Percentiles rank a stretch among this genome's conserved stretches.
These are phyloP conservation scores for Shinisaurus crocodilurus DNA, from an alignment of 2,113 vertebrate species.

Conservation along the genomic window DNA sequence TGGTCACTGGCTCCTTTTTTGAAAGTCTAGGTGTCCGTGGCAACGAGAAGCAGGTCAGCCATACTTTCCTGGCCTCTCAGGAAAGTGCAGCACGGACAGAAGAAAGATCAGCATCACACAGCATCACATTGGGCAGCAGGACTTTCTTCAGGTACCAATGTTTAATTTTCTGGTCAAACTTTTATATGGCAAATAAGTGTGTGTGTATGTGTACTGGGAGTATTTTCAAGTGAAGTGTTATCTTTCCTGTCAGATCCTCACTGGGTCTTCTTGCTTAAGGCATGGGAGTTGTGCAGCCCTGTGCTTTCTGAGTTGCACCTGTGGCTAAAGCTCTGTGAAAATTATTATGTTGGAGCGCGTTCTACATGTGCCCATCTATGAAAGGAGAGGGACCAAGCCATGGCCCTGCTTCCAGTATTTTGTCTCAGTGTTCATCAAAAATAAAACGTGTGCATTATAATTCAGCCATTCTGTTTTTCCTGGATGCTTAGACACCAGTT, in stretches of 20 bases:
- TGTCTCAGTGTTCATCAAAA: not conserved
- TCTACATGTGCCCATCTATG: not conserved
- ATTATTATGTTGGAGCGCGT: not conserved
- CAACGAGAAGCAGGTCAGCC: conserved; percentile 64
- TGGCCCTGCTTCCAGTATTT: not conserved
- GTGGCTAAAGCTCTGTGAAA: not conserved
- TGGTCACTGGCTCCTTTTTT: conserved; percentile 69
- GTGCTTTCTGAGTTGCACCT: not conserved
- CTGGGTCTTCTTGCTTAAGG: not conserved
- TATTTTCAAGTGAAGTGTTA: conserved; percentile 2
- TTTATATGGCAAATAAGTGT: not conserved
- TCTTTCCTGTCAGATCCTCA: not conserved
- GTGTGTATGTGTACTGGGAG: not conserved
- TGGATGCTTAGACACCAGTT: not conserved
- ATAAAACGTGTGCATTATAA: not conserved
- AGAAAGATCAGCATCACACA: not conserved
- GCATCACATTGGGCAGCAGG: not conserved
- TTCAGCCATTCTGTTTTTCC: not conserved
- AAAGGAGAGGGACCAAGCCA: not conserved
- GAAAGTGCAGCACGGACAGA: not conserved
- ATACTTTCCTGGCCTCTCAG: conserved; percentile 3
- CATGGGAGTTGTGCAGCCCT: not conserved
- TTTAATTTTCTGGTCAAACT: not conserved
- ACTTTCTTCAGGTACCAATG: conserved; percentile 43
- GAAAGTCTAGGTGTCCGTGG: conserved; percentile 73